These are phyloP conservation scores for Ardeotis arabs DNA, from an alignment of 2,113 vertebrate species.

Conservation along the genomic window DNA sequence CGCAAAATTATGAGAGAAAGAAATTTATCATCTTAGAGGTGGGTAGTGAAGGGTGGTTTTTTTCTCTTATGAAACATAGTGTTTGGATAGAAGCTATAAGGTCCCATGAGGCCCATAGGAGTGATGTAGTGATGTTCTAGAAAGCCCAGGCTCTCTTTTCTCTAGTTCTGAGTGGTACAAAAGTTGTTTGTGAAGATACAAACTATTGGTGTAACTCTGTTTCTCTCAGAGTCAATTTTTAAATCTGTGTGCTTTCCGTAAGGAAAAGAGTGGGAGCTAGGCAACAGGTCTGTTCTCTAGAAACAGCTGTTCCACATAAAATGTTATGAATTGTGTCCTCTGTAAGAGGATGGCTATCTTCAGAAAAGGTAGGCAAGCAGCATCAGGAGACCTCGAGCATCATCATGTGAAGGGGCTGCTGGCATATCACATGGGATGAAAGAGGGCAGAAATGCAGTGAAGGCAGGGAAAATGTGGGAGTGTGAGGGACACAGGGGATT, in stretches of 20 bases:
- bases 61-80: neutral
- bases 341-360: neutral
- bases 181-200: neutral
- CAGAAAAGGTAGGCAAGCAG: neutral
- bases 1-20: neutral
- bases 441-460: neutral
- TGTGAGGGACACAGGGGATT: neutral
- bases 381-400: fast-evolving
- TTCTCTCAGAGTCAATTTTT: neutral
- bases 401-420: neutral
- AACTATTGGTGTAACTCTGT: neutral
- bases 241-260: neutral
- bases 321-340: neutral
- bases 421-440: neutral
- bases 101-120: neutral
- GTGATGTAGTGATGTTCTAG: neutral
- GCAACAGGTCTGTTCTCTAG: neutral
- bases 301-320: neutral
- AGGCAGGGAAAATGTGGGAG: neutral
- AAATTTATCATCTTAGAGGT: neutral
- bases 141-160: neutral
- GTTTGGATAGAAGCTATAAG: neutral
- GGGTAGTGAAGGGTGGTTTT: neutral
- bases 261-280: neutral
- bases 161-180: neutral